Conservation (phyloP, 2,888 invertebrate genomes). For the Capitulum mitella region DNA sequence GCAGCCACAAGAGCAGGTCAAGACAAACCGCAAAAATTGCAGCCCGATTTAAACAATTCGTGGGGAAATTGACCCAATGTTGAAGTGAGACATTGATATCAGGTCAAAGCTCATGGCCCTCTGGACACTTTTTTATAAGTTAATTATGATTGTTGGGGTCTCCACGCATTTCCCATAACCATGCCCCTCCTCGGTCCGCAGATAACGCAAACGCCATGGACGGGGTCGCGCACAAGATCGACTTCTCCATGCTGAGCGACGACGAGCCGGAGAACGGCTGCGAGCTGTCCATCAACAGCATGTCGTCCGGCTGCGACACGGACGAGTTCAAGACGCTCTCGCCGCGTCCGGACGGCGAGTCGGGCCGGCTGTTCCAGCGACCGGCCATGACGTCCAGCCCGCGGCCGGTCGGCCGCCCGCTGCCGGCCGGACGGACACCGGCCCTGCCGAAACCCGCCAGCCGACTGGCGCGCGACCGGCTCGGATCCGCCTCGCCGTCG, state of each 20-base stretch:
- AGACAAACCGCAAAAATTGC: too few species aligned
- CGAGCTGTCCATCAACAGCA: neutral
- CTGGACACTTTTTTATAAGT: too few species aligned
- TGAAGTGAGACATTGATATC: too few species aligned
- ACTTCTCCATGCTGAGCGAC: constrained; percentile 2
- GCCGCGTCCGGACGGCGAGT: too few species aligned
- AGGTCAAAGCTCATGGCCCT: too few species aligned
- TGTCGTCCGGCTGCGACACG: constrained; percentile 24
- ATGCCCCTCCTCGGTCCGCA: too few species aligned
- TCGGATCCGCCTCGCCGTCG: constrained; percentile 28
- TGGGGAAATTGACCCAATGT: too few species aligned
- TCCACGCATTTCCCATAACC: too few species aligned
- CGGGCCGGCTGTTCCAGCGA: neutral
- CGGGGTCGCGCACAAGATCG: constrained; percentile 13
- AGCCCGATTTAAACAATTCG: too few species aligned
- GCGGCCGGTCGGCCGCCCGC: neutral
- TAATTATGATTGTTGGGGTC: too few species aligned
- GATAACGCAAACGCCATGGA: neutral
- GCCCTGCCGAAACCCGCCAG: neutral
- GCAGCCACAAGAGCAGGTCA: too few species aligned
- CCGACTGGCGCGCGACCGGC: constrained; percentile 20
- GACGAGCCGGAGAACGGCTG: neutral
- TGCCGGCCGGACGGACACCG: constrained; percentile 18
- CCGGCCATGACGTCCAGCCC: constrained; percentile 26
- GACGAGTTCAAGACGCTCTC: constrained; percentile 12